These are phyloP conservation scores for Geodia barretti DNA, from an alignment of 37 sponge, comb jelly and placozoan genomes.

Conservation along the genomic window DNA sequence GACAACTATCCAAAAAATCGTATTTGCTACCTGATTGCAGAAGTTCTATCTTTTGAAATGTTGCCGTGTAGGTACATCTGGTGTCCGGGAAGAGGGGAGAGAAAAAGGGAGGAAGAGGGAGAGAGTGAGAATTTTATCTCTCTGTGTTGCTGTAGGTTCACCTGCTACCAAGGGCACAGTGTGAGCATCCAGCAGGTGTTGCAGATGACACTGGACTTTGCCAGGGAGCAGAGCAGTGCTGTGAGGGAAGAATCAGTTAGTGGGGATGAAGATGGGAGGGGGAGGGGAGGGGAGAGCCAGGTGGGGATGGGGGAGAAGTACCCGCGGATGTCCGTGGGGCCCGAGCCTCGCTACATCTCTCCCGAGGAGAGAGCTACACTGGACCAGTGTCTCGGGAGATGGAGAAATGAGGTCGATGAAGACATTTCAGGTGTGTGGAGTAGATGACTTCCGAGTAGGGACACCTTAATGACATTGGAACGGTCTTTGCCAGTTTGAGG, in stretches of 20 bases:
- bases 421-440: slow-evolving; percentile 52
- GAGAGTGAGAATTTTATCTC: too few relatives aligned
- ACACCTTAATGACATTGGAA: neutral
- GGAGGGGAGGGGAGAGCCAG: neutral
- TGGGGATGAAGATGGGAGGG: slow-evolving; percentile 1
- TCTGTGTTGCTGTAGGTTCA: too few relatives aligned
- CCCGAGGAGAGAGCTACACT: slow-evolving; percentile 13
- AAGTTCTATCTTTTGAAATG: too few relatives aligned
- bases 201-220: slow-evolving; percentile 39
- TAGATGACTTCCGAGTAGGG: neutral
- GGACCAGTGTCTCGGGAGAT: slow-evolving; percentile 26
- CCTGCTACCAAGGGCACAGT: slow-evolving; percentile 26
- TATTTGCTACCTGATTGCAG: too few relatives aligned
- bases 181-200: slow-evolving; percentile 51
- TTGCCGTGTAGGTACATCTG: too few relatives aligned
- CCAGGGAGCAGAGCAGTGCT: slow-evolving; percentile 15
- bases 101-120: too few relatives aligned
- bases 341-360: slow-evolving; percentile 34
- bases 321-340: slow-evolving; percentile 29
- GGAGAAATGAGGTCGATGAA: slow-evolving; percentile 41
- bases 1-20: too few relatives aligned
- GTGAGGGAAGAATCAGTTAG: neutral
- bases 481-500: too few relatives aligned
- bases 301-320: slow-evolving; percentile 28
- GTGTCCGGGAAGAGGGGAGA: too few relatives aligned